These are phyloP conservation scores for Amphipyra berbera DNA, from an alignment of 2,888 invertebrate genomes.

Conservation along the genomic window DNA sequence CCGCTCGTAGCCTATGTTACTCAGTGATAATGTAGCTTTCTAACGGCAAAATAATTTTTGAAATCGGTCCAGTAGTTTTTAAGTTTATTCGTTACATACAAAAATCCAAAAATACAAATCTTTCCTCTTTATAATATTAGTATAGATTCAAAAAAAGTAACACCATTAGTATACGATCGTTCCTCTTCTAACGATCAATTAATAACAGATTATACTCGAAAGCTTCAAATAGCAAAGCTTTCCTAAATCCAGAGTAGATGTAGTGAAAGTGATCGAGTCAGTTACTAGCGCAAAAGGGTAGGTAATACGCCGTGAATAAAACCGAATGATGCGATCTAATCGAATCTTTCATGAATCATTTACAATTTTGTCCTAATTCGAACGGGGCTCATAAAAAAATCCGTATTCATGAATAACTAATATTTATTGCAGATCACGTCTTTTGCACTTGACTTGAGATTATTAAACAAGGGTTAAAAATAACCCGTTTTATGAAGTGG, in stretches of 20 bases:
- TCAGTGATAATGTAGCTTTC: too few species aligned
- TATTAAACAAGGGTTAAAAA: slow-evolving; percentile 43
- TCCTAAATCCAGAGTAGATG: slow-evolving; percentile 44
- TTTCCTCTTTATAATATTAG: too few species aligned
- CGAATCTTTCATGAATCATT: slow-evolving; percentile 74
- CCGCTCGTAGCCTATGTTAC: too few species aligned
- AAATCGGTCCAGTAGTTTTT: too few species aligned
- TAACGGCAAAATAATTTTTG: too few species aligned
- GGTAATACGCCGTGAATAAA: slow-evolving; percentile 69
- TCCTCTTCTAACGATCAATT: slow-evolving; percentile 21
- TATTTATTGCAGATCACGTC: slow-evolving; percentile 64
- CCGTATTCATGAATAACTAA: slow-evolving; percentile 62
- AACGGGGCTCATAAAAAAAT: slow-evolving; percentile 47
- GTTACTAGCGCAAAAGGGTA: slow-evolving; percentile 33
- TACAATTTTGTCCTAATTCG: slow-evolving; percentile 66
- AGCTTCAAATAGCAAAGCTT: slow-evolving; percentile 21
- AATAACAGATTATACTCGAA: slow-evolving; percentile 18
- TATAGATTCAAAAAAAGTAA: neutral
- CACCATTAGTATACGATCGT: slow-evolving; percentile 2
- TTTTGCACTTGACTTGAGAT: slow-evolving; percentile 53
- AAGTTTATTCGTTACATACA: too few species aligned
- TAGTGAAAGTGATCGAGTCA: slow-evolving; percentile 50
- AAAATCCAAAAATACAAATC: too few species aligned
- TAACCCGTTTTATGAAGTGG: neutral
- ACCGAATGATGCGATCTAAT: slow-evolving; percentile 70